phyloP scores from a whole-genome alignment of 2,113 vertebrate genomes.

The Spilogale gracilis region DNA sequence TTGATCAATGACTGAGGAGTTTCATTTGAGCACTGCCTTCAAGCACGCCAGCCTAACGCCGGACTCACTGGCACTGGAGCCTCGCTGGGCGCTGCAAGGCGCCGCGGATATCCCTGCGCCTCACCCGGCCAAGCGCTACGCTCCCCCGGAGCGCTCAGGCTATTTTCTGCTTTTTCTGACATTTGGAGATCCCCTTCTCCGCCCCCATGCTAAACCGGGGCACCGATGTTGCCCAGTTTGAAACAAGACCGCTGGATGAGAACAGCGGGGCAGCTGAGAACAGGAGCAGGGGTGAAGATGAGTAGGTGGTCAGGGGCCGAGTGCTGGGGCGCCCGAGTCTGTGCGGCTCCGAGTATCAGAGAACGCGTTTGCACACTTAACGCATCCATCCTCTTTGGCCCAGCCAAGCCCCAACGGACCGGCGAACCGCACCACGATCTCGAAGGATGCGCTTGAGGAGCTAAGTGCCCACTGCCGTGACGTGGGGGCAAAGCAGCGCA shows the following conservation, averaged over 20 bases:
- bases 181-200: no score
- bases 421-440: accelerated
- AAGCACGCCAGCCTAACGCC: not conserved
- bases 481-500: not conserved
- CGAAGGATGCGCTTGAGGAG: not conserved
- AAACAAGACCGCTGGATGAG: not conserved
- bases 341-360: constrained; percentile 1
- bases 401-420: accelerated
- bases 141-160: not conserved
- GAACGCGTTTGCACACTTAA: not conserved
- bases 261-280: not conserved
- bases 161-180: not conserved
- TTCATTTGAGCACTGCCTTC: not conserved
- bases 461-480: not conserved
- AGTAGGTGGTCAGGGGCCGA: not conserved
- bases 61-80: accelerated
- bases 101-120: not conserved
- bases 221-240: not conserved
- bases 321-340: not conserved
- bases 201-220: not conserved
- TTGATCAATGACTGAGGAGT: not conserved
- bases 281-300: not conserved
- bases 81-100: not conserved
- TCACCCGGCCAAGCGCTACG: not conserved
- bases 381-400: accelerated